Evolutionary conservation across 2,888 invertebrate species (phyloP), one percentile per base, ranked within the genome.

Genomic region (Acanthosepion pharaonis): DNA sequence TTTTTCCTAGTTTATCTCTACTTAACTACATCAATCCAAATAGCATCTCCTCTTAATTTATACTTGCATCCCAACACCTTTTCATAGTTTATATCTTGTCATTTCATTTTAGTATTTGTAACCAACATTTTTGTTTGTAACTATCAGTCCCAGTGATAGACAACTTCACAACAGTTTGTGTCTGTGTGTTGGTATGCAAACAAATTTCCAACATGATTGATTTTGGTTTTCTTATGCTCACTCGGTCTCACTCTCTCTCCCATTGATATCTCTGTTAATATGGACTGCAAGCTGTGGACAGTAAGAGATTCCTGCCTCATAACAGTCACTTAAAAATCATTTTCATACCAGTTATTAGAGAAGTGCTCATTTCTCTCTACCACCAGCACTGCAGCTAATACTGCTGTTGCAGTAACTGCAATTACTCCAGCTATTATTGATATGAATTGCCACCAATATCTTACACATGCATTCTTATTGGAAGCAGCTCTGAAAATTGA

Each of bases 261-360:
- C 25, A 23, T 23, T 33, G n/a, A 78, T 78, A 78, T 78, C 59
- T 23, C n/a, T 78, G 78, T 78, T 78, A 33, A 78, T 78, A 78
- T 78, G 78, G 78, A 78, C 78, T 78, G n/a, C 78, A n/a, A 78
- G 78, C 78, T 78, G 78, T 78, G 78, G 78, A n/a, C 78, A 78
- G 78, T n/a, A 78, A 78, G n/a, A 78, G 78, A 78, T 78, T 78
- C 78, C 15, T 78, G 78, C n/a, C n/a, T 78, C n/a, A 78, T 78
- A n/a, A 78, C n/a, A 78, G 78, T 11, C 78, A 78, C 78, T 78
- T 78, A 78, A 6, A 64, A 78, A 78, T 78, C 15, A 78, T 78
- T 78, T 78, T 78, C n/a, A 78, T 78, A n/a, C 78, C 78, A n/a
- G 78, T 11, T 78, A 78, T n/a, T 78, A 78, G n/a, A 18, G n/a